These are phyloP conservation scores for Spheniscus humboldti DNA, from an alignment of 2,797 vertebrate genomes.

Conservation along the genomic window DNA sequence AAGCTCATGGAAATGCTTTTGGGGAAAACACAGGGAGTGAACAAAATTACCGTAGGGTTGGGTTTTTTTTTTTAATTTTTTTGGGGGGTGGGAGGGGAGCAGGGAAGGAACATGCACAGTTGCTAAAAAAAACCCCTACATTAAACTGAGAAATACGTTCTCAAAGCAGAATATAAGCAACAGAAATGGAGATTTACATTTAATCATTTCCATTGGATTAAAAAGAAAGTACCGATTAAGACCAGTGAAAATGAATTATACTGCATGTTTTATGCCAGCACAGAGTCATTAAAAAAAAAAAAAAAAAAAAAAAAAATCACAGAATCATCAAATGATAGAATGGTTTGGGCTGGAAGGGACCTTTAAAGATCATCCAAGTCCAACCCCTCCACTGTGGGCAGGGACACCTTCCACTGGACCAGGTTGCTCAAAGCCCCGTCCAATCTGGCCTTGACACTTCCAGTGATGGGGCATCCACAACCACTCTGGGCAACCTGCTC, in stretches of 20 bases:
- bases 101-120: background rate
- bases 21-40: background rate
- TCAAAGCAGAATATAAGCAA: background rate
- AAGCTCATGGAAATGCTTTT: background rate
- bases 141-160: background rate
- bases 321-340: background rate
- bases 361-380: background rate
- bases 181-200: background rate
- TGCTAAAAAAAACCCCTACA: background rate
- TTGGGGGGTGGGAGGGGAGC: fast-evolving
- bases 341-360: background rate
- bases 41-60: background rate
- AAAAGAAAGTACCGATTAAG: background rate
- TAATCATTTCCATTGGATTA: background rate
- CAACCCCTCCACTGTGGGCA: background rate
- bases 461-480: background rate
- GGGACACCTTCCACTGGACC: background rate
- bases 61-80: background rate
- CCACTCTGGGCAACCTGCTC: background rate
- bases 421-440: too few relatives aligned
- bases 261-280: background rate
- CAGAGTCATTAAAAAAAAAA: background rate
- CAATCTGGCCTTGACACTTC: background rate
- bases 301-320: background rate
- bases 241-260: background rate